Conservation (phyloP, 2,797 vertebrate genomes). For the Chromobotia macracanthus region DNA sequence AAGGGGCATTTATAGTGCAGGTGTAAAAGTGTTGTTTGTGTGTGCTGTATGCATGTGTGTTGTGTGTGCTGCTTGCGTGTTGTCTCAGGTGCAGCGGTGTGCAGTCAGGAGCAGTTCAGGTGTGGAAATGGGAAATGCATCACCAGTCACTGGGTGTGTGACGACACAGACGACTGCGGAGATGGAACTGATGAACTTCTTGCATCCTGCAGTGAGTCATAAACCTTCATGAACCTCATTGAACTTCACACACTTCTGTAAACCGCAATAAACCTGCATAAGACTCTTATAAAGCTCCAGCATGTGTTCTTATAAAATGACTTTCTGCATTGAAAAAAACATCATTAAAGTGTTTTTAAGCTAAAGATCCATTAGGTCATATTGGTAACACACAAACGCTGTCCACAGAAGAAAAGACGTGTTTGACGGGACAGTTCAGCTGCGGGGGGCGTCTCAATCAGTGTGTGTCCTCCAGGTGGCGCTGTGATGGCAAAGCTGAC, state of each 20-base stretch:
- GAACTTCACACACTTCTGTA: too few relatives aligned
- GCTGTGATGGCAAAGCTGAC: conserved; percentile 80
- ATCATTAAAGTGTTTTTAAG: too few relatives aligned
- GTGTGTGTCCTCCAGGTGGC: conserved; percentile 81
- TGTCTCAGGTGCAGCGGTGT: conserved; percentile 67
- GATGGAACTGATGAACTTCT: conserved; percentile 82
- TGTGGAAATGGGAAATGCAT: conserved; percentile 83
- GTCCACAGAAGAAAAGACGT: conserved; percentile 74
- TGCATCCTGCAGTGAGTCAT: conserved; percentile 78
- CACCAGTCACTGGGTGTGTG: conserved; percentile 83
- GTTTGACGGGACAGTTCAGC: conserved; percentile 72
- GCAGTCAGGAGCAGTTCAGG: conserved; percentile 73
- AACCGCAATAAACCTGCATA: not conserved
- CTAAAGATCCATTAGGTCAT: too few relatives aligned
- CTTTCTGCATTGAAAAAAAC: too few relatives aligned
- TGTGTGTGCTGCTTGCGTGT: not conserved
- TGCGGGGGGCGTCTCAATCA: conserved; percentile 77
- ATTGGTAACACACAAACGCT: too few relatives aligned
- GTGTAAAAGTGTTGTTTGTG: not conserved
- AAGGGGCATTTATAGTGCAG: not conserved
- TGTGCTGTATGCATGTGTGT: too few relatives aligned
- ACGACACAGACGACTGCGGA: conserved; percentile 79
- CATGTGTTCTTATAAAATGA: too few relatives aligned
- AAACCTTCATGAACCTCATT: not conserved
- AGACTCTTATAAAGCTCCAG: too few relatives aligned